Percentiles rank a stretch among this genome's conserved stretches.
These are phyloP conservation scores for Umimayanthus kanabou DNA, from an alignment of 92 coral and sea anemone species.

Conservation along the genomic window DNA sequence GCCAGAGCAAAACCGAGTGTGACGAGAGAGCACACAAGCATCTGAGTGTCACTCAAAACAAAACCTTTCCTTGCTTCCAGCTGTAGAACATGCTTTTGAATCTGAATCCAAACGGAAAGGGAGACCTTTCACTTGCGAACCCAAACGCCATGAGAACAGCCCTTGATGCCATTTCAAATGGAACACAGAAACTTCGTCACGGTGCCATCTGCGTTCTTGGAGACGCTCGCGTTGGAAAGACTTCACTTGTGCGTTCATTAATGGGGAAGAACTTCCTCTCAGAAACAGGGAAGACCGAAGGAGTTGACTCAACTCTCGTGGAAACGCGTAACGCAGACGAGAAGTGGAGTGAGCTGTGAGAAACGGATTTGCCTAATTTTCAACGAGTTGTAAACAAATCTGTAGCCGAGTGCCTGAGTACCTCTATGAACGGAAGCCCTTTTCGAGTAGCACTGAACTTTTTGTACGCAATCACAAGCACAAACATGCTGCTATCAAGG, in stretches of 20 bases:
- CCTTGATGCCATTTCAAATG: background rate
- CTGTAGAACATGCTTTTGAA: background rate
- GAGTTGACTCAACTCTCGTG: slow-evolving; percentile 2
- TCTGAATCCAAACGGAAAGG: slow-evolving; percentile 12
- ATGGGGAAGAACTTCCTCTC: background rate
- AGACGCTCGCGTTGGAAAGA: slow-evolving; percentile 25
- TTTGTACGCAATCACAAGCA: slow-evolving; percentile 16
- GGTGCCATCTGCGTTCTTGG: slow-evolving; percentile 14
- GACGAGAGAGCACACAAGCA: no score
- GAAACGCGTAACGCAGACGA: slow-evolving; percentile 11
- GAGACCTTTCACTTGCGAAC: slow-evolving; percentile 8
- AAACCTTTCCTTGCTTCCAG: background rate
- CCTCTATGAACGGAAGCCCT: background rate
- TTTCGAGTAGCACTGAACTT: background rate
- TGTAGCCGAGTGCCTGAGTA: slow-evolving; percentile 1
- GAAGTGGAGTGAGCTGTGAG: background rate
- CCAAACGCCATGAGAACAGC: slow-evolving; percentile 16
- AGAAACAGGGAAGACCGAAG: slow-evolving; percentile 6
- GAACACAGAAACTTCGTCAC: slow-evolving; percentile 7
- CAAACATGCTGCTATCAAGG: background rate
- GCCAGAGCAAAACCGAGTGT: no score
- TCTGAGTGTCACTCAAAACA: no score
- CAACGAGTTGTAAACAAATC: slow-evolving; percentile 30
- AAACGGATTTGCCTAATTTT: slow-evolving; percentile 2
- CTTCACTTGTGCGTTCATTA: slow-evolving; percentile 28